Evolutionary conservation across 2,797 vertebrate genomes (phyloP).

Genomic region (Lutjanus campechanus): DNA sequence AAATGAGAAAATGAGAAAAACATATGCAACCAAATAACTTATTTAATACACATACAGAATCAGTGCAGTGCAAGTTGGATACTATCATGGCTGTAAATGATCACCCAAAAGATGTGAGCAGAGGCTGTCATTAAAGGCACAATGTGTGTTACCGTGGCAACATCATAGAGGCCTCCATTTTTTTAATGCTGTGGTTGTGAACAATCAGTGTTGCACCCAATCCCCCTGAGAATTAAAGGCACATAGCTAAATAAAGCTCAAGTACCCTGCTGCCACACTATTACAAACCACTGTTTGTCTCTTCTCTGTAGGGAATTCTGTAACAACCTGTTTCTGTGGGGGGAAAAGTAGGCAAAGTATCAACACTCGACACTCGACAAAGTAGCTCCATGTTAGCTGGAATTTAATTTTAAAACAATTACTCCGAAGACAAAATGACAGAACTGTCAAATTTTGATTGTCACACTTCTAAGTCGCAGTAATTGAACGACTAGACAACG

Average conservation of each 20-base stretch:
- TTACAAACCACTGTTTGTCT: conserved; percentile 69
- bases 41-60: conserved; percentile 18
- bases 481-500: conserved; percentile 47
- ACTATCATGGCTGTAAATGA: conserved; percentile 76
- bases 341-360: conserved; percentile 53
- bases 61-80: conserved; percentile 43
- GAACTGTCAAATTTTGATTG: conserved; percentile 55
- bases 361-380: conserved; percentile 67
- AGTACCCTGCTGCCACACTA: conserved; percentile 74
- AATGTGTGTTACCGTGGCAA: conserved; percentile 86
- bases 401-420: conserved; percentile 71
- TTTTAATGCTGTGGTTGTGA: conserved; percentile 76
- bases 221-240: conserved; percentile 81
- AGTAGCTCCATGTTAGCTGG: conserved; percentile 45
- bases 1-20: conserved; percentile 45
- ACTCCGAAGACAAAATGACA: conserved; percentile 6
- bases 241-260: conserved; percentile 84
- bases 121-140: conserved; percentile 82
- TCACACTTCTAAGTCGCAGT: conserved; percentile 57
- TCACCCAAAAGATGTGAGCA: conserved; percentile 77
- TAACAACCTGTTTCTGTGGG: conserved; percentile 74
- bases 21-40: conserved; percentile 37
- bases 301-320: conserved; percentile 72
- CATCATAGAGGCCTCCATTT: conserved; percentile 78
- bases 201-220: conserved; percentile 78